A percentile compares a stretch with the other conserved stretches of the same genome.
phyloP scores from a whole-genome alignment of 2,113 vertebrate species.

The Genyomyrus donnyi region DNA sequence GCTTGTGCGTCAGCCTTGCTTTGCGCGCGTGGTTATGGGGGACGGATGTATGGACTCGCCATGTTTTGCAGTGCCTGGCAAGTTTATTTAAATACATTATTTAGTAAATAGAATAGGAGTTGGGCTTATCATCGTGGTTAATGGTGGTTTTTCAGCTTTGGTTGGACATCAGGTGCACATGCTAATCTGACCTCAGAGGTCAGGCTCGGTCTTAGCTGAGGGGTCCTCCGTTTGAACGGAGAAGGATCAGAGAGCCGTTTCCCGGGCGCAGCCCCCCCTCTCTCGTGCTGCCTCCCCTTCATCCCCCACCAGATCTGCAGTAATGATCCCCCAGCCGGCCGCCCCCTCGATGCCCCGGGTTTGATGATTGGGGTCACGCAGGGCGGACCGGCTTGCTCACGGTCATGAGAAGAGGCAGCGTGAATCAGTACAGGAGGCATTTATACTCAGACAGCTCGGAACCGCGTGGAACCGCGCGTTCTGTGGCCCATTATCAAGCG shows the following conservation, averaged over 20 bases:
- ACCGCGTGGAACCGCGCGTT: not conserved
- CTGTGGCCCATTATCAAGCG: not conserved
- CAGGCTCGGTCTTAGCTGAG: not conserved
- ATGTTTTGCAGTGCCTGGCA: not conserved
- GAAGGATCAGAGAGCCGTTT: not conserved
- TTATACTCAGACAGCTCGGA: conserved; percentile 52
- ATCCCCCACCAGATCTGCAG: not conserved
- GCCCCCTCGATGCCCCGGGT: not conserved
- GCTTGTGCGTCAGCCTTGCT: not conserved
- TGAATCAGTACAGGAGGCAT: conserved; percentile 46
- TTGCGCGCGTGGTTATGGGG: not conserved
- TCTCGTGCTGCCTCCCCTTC: not conserved
- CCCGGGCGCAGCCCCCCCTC: not conserved
- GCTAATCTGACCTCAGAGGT: not conserved
- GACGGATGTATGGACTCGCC: not conserved
- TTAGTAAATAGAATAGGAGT: not conserved
- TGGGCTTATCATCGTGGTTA: not conserved
- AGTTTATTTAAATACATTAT: not conserved
- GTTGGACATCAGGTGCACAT: not conserved
- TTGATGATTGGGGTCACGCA: conserved; percentile 27
- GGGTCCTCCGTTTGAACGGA: not conserved
- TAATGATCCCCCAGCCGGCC: conserved; percentile 14
- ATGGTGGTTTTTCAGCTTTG: not conserved
- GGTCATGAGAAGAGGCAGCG: conserved; percentile 49
- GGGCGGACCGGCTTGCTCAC: conserved; percentile 35